These are phyloP conservation scores for Macropis europaea DNA, from an alignment of 2,888 invertebrate species.

Conservation along the genomic window DNA sequence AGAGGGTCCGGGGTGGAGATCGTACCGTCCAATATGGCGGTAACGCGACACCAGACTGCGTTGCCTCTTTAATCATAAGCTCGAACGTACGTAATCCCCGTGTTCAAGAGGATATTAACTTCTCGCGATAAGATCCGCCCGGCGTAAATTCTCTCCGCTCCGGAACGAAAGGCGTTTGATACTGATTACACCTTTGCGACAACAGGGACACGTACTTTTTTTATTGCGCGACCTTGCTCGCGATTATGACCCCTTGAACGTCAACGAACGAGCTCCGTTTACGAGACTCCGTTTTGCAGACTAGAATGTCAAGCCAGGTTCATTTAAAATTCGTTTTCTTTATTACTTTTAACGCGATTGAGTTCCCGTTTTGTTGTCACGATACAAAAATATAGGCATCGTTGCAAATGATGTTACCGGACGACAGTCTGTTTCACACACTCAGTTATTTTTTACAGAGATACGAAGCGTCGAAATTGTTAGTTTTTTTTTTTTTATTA, in stretches of 20 bases:
- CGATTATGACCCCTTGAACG: not conserved
- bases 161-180: constrained; percentile 8
- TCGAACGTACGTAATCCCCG: constrained; percentile 19
- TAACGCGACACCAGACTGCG: constrained; percentile 56
- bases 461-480: no score
- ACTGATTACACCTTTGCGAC: constrained; percentile 5
- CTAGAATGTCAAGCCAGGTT: no score
- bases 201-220: not conserved
- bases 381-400: no score
- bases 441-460: no score
- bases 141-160: not conserved
- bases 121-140: constrained; percentile 50
- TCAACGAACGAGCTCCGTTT: not conserved
- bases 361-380: no score
- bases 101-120: constrained; percentile 31
- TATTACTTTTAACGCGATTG: no score
- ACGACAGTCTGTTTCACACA: no score
- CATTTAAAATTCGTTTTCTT: no score
- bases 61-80: constrained; percentile 55
- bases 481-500: no score
- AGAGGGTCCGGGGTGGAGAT: constrained; percentile 1
- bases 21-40: constrained; percentile 53
- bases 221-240: not conserved
- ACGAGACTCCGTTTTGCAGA: not conserved
- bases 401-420: no score